A percentile compares a stretch with the other conserved stretches of the same genome.
These are phyloP conservation scores for Tipula lateralis DNA, from an alignment of 2,888 invertebrate genomes.

Conservation along the genomic window DNA sequence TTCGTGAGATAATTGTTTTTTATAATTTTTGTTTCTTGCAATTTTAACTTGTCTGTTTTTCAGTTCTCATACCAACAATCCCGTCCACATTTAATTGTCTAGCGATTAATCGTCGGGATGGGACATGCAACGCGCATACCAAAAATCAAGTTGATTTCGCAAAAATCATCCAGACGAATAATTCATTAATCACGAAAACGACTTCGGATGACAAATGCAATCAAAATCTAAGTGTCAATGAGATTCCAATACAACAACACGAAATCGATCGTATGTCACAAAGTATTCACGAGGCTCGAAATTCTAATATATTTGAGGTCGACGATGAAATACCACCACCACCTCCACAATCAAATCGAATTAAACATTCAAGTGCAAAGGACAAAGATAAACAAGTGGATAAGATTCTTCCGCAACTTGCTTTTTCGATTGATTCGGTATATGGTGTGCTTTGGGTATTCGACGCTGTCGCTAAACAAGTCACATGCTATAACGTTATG, in stretches of 20 bases:
- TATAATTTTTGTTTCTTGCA: neutral
- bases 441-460: slow-evolving; percentile 95
- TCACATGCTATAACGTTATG: slow-evolving; percentile 78
- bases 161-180: slow-evolving; percentile 60
- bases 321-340: slow-evolving; percentile 36
- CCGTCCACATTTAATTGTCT: slow-evolving; percentile 79
- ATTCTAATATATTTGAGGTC: slow-evolving; percentile 40
- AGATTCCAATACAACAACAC: slow-evolving; percentile 31
- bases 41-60: slow-evolving; percentile 38
- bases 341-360: slow-evolving; percentile 37
- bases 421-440: slow-evolving; percentile 69
- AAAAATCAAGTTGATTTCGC: slow-evolving; percentile 80
- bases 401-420: slow-evolving; percentile 45
- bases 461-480: slow-evolving; percentile 56
- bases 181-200: slow-evolving; percentile 42
- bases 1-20: slow-evolving; percentile 58
- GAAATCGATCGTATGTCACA: slow-evolving; percentile 47
- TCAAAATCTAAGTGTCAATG: slow-evolving; percentile 43
- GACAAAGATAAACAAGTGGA: slow-evolving; percentile 38
- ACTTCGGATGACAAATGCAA: slow-evolving; percentile 37
- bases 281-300: slow-evolving; percentile 48
- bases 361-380: slow-evolving; percentile 34
- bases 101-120: slow-evolving; percentile 84
- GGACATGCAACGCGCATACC: slow-evolving; percentile 80
- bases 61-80: slow-evolving; percentile 77